phyloP scores from a whole-genome alignment of 1,140 invertebrate genomes.

The Neodiprion fabricii region DNA sequence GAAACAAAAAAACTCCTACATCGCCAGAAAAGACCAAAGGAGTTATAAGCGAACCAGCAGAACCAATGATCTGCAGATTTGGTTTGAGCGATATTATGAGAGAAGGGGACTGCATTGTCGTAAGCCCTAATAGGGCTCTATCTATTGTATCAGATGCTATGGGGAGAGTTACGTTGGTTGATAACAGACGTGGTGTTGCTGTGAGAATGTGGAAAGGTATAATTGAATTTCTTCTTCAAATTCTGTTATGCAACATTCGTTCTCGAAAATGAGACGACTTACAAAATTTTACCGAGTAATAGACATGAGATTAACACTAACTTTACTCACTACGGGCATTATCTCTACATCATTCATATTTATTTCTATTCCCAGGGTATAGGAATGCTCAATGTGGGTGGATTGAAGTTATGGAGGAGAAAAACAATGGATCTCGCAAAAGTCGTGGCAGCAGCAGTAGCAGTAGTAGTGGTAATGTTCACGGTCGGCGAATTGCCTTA shows the following conservation, averaged over 20 bases:
- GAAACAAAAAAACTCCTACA: constrained; percentile 55
- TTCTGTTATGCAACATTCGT: background rate
- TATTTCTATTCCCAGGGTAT: constrained; percentile 65
- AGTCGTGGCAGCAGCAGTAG: constrained; percentile 55
- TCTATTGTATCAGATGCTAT: constrained; percentile 85
- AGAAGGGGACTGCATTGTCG: constrained; percentile 72
- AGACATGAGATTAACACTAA: too few relatives aligned
- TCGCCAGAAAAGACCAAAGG: constrained; percentile 49
- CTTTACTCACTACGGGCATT: constrained; percentile 16
- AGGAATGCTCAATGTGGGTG: constrained; percentile 92
- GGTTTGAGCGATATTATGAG: constrained; percentile 85
- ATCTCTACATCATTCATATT: constrained; percentile 28
- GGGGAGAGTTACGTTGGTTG: constrained; percentile 85
- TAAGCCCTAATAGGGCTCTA: constrained; percentile 82
- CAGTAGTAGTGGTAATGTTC: constrained; percentile 39
- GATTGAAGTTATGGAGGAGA: constrained; percentile 78
- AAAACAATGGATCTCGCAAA: constrained; percentile 51
- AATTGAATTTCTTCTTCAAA: background rate
- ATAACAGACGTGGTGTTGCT: constrained; percentile 79
- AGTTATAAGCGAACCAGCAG: constrained; percentile 63
- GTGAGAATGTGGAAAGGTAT: constrained; percentile 90
- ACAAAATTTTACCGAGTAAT: background rate
- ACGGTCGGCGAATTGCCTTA: constrained; percentile 62
- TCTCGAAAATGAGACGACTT: background rate
- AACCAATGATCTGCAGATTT: constrained; percentile 74